Base-by-base conservation (phyloP, 2,797 vertebrate genomes). In the Tamandua tetradactyla region DNA sequence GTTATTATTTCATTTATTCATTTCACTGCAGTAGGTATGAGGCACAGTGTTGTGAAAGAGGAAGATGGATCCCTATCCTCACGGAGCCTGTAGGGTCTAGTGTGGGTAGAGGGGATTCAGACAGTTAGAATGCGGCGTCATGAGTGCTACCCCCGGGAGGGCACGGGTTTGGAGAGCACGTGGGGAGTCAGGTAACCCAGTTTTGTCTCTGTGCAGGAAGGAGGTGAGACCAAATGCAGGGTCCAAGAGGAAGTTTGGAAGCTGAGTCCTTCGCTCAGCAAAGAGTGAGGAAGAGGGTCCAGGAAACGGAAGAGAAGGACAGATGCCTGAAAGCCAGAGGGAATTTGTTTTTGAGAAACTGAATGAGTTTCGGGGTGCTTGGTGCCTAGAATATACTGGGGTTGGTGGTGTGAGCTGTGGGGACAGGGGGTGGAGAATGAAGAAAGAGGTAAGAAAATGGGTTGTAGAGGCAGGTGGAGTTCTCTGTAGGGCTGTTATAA, bases 111-210 rank as follows among this genome's bases (percentile, higher is more conserved):
- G 22, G 22, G 11, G 14, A 15, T 37, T 61, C 25, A 57, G 49
- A 2, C 0, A 3, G 47, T 6, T 15, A 10, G 61, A 47, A 37
- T 22, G 32, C 37, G 32, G 30, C 35, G 47, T 44, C 4, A 25
- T 27, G 11, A 10, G 12, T 35, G 0, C 22, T 4, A 13, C 35
- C 44, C 5, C 14, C 25, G 7, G 22, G 25, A 9, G 49, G 25
- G 11, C 1, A 0, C 0, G 23, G 22, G 4, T 10, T n/a, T 14
- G 11, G 35, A 64, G 13, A 42, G 37, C 6, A 12, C 0, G 7
- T 7, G 18, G n/a, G 22, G 17, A 22, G 15, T 13, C 18, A 12
- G 35, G 7, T 32, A 5, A 32, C 5, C 22, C 6, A 5, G 14
- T 14, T 5, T 81, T 14, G 0, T 71, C 18, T 49, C 14, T 68